Base-by-base conservation (phyloP, 2,888 invertebrate species). In the Drosophila acutilabella region DNA sequence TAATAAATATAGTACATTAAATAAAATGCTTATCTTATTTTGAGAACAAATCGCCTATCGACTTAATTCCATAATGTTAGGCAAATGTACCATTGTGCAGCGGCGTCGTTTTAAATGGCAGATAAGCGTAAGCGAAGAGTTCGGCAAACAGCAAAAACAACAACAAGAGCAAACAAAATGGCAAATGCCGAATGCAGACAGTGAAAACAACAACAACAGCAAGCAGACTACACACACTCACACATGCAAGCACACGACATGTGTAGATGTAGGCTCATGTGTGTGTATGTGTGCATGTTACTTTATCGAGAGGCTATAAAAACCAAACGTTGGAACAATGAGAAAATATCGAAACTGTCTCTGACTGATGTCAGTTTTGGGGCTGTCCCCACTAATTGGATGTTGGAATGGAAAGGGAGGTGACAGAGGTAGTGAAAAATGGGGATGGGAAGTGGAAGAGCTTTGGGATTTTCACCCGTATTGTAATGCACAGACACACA, bases 321-420 rank as follows among this genome's bases (percentile, higher is more conserved):
- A 71, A 75, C 47, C 71, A 75, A 74, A 76, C 68, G 60, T 67
- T 74, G 77, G 68, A 76, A 76, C 76, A 83, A 74, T 66, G 69
- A 66, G 64, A 78, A 71, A 38, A 65, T 65, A 78, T 64, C 69
- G 66, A 78, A 78, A 69, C 68, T 64, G 75, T 50, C 76, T 61
- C 66, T 72, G 78, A 78, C 78, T 78, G 72, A 78, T 78, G 75
- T 75, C 78, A 75, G 79, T 69, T 78, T 54, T 16, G 11, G 26
- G 61, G 68, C 51, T 53, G 67, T 68, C 67, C 57, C 78, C 79
- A 79, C 79, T 78, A 78, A 78, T 78, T 78, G 78, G 75, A 75
- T 70, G 51, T 68, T 50, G 66, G 74, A 30, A 14, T 57, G 54
- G 59, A 33, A 11, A 8, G 16, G 8, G 44, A 10, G 10, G 2